Evolutionary conservation across 2,113 vertebrate species (phyloP).

Genomic region (Zosterops pallidus): DNA sequence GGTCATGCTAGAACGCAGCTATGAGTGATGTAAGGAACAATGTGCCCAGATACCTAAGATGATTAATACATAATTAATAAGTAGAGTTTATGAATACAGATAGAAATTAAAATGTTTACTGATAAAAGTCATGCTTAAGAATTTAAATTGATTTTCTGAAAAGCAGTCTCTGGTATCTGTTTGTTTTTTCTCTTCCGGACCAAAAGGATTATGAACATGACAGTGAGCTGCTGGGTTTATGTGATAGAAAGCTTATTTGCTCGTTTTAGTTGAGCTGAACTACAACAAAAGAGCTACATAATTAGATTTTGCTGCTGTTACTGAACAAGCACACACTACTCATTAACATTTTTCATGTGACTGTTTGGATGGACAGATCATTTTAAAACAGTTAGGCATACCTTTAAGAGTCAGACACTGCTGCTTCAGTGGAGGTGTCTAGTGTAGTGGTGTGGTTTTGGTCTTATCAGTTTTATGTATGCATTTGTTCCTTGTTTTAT

Average conservation of each 20-base stretch:
- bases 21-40: not conserved
- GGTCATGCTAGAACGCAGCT: not conserved
- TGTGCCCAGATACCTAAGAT: not conserved
- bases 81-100: not conserved
- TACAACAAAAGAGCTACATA: not conserved
- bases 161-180: not conserved
- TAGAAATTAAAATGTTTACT: not conserved
- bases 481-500: too few species aligned
- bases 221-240: not conserved
- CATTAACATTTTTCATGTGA: not conserved
- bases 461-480: too few species aligned
- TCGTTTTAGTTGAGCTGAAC: not conserved
- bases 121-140: not conserved
- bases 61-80: not conserved
- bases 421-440: not conserved
- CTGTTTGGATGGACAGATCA: not conserved
- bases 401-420: not conserved
- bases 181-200: not conserved
- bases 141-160: constrained; percentile 13
- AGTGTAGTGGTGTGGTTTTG: too few species aligned
- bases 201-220: not conserved
- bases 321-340: not conserved
- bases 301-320: constrained; percentile 8
- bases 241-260: not conserved
- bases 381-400: not conserved